A percentile compares a stretch with the other conserved stretches of the same genome.
These are phyloP conservation scores for Scolopax rusticola DNA, from an alignment of 2,797 vertebrate species.

Conservation along the genomic window DNA sequence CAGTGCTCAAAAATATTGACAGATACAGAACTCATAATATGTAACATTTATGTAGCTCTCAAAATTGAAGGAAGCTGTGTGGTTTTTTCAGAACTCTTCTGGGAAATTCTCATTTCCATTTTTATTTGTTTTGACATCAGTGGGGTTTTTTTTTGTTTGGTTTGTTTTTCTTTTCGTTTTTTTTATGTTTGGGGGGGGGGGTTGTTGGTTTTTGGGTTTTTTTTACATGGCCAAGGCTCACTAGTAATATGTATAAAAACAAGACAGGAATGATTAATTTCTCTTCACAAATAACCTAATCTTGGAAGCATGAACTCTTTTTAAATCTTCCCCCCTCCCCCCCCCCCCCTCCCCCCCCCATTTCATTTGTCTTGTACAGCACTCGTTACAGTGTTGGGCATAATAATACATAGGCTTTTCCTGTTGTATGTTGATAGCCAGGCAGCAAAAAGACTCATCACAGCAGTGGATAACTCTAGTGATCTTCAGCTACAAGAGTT, in stretches of 20 bases:
- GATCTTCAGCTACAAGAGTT: background rate
- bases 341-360: fast-evolving
- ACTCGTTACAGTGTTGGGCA: background rate
- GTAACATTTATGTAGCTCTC: background rate
- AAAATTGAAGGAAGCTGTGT: background rate
- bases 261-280: background rate
- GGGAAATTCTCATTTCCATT: background rate
- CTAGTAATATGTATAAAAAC: background rate
- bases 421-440: background rate
- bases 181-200: too few relatives aligned
- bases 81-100: background rate
- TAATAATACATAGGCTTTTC: background rate
- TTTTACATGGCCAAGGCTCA: background rate
- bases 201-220: background rate
- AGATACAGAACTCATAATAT: background rate
- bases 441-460: background rate
- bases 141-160: too few relatives aligned
- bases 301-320: background rate
- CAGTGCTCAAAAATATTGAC: background rate
- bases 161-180: too few relatives aligned
- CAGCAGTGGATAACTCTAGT: background rate
- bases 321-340: too few relatives aligned
- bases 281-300: background rate
- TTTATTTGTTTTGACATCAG: background rate
- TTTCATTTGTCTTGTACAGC: background rate